Evolutionary conservation across 2,113 vertebrate genomes (phyloP).

Genomic region (Carassius auratus): DNA sequence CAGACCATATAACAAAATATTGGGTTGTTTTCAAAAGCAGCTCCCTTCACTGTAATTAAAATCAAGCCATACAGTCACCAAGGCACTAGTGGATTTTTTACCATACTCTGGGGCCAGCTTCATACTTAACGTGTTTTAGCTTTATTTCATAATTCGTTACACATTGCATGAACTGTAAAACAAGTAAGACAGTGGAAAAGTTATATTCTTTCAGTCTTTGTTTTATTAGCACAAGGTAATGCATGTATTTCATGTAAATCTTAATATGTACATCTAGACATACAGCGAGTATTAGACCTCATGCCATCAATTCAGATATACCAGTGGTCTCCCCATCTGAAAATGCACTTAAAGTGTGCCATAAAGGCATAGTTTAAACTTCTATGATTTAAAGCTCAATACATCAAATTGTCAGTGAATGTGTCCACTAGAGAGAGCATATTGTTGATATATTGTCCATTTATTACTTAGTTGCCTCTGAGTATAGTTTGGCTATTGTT

Average conservation of each 20-base stretch:
- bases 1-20: constrained; percentile 38
- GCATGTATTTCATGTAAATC: constrained; percentile 22
- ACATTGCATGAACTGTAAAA: constrained; percentile 23
- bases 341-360: constrained; percentile 22
- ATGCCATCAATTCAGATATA: constrained; percentile 13
- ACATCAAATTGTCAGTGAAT: constrained; percentile 38
- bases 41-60: constrained; percentile 43
- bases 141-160: constrained; percentile 41
- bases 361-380: constrained; percentile 27
- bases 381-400: constrained; percentile 34
- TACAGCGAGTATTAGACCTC: constrained; percentile 10
- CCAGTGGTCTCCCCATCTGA: constrained; percentile 21
- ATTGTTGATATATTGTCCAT: not conserved
- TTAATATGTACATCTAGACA: constrained; percentile 1
- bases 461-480: not conserved
- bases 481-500: constrained; percentile 30
- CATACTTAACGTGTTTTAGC: constrained; percentile 42
- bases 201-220: constrained; percentile 22
- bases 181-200: constrained; percentile 17
- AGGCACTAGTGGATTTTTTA: constrained; percentile 36
- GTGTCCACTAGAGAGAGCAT: not conserved
- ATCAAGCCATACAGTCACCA: constrained; percentile 39
- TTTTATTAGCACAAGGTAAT: constrained; percentile 13
- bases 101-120: constrained; percentile 16
- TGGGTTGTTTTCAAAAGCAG: constrained; percentile 49